Conservation (phyloP, 2,113 vertebrate genomes). For the Lampris incognitus region DNA sequence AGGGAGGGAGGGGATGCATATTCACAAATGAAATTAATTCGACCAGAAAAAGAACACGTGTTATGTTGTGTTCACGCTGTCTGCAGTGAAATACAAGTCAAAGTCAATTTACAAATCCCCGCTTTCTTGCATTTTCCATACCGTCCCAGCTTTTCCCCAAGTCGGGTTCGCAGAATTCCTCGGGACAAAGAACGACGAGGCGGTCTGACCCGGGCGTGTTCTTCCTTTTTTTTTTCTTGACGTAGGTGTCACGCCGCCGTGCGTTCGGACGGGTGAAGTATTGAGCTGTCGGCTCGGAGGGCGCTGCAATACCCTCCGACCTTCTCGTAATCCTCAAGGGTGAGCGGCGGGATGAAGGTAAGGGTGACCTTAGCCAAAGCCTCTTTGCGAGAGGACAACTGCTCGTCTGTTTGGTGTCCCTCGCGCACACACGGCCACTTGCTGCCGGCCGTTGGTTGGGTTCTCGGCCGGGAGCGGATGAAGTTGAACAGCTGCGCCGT, state of each 20-base stretch:
- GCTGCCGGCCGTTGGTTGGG: conserved; percentile 7
- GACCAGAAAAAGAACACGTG: no score
- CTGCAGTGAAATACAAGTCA: no score
- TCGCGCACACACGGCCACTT: background rate
- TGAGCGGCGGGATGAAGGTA: conserved; percentile 65
- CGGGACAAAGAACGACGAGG: background rate
- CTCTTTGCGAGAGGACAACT: conserved; percentile 68
- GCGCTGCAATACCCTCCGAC: conserved; percentile 20
- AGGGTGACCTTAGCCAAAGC: conserved; percentile 79
- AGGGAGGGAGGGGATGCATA: no score
- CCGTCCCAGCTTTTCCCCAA: no score
- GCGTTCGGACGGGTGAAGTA: conserved; percentile 3
- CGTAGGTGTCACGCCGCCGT: background rate
- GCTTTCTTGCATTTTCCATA: no score
- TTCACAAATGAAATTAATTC: no score
- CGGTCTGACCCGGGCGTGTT: background rate
- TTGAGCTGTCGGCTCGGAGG: conserved; percentile 9
- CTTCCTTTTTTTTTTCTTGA: background rate
- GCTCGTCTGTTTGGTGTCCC: conserved; percentile 43
- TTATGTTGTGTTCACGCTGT: no score
- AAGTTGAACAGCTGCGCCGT: conserved; percentile 27
- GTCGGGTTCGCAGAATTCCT: no score
- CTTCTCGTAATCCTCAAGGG: conserved; percentile 56
- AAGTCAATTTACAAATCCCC: no score
- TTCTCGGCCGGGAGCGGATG: conserved; percentile 30